Evolutionary conservation across 2,888 invertebrate genomes (phyloP).

Genomic region (Hoplodrina blanda): DNA sequence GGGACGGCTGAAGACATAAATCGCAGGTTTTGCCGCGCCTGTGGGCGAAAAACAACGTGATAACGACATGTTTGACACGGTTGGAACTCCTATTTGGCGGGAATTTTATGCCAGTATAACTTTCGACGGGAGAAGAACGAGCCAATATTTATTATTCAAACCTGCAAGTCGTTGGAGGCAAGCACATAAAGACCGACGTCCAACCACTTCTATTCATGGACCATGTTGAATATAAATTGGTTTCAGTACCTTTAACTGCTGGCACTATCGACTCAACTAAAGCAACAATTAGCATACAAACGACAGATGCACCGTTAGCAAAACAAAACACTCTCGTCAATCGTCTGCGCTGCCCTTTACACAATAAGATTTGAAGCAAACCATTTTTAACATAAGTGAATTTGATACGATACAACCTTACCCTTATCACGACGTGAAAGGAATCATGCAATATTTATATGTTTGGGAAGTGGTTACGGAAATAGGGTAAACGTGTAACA

Average conservation of each 20-base stretch:
- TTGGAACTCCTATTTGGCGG: slow-evolving; percentile 4
- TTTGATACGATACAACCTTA: slow-evolving; percentile 51
- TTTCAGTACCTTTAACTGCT: slow-evolving; percentile 25
- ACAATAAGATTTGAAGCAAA: slow-evolving; percentile 29
- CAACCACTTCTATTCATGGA: slow-evolving; percentile 7
- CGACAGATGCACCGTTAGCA: slow-evolving; percentile 34
- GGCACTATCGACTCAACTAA: slow-evolving; percentile 35
- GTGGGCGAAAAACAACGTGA: slow-evolving; percentile 57
- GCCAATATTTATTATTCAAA: slow-evolving; percentile 14
- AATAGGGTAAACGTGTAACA: slow-evolving; percentile 60
- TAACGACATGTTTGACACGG: slow-evolving; percentile 58
- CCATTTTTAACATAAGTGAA: slow-evolving; percentile 49
- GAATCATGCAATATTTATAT: slow-evolving; percentile 68
- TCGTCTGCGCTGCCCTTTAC: slow-evolving; percentile 12
- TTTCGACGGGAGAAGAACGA: slow-evolving; percentile 8
- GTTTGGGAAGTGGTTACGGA: slow-evolving; percentile 59
- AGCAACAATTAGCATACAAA: slow-evolving; percentile 42
- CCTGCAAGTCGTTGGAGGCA: slow-evolving; percentile 5
- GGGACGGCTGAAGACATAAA: slow-evolving; percentile 74
- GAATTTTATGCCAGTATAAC: slow-evolving; percentile 3
- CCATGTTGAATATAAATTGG: slow-evolving; percentile 33
- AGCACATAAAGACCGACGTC: slow-evolving; percentile 27
- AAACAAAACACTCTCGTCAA: slow-evolving; percentile 30
- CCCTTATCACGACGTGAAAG: slow-evolving; percentile 62
- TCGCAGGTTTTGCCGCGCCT: slow-evolving; percentile 68